phyloP scores from a whole-genome alignment of 2,888 invertebrate genomes.

The Geophilus truncorum region DNA sequence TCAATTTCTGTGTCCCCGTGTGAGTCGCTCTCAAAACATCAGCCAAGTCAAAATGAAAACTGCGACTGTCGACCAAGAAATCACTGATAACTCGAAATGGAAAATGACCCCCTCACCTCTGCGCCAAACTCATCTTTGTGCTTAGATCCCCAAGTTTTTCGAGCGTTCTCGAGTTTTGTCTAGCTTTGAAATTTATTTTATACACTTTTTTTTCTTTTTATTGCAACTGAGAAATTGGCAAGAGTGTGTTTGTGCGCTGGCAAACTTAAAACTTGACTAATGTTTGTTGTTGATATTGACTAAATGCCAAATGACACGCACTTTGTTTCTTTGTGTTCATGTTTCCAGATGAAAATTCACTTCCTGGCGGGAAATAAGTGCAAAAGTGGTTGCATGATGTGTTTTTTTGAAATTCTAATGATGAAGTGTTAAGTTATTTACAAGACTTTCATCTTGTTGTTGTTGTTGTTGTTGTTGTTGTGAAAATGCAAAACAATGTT shows the following conservation, averaged over 20 bases:
- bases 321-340: neutral
- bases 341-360: neutral
- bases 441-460: neutral
- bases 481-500: no score
- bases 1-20: neutral
- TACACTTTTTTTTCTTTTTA: neutral
- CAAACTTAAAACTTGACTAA: neutral
- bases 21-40: neutral
- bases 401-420: neutral
- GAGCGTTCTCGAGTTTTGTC: neutral
- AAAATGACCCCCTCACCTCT: neutral
- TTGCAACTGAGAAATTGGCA: neutral
- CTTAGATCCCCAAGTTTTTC: neutral
- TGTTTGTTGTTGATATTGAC: neutral
- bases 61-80: neutral
- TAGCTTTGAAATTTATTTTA: neutral
- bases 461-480: neutral
- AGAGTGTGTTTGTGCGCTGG: neutral
- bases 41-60: neutral
- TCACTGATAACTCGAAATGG: neutral
- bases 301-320: neutral
- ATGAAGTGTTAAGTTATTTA: neutral
- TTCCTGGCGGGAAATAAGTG: neutral
- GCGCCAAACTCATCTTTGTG: neutral
- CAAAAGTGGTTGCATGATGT: neutral